Evolutionary conservation across 2,797 vertebrate species (phyloP).

Genomic region (Rhabdophis nuchalis): DNA sequence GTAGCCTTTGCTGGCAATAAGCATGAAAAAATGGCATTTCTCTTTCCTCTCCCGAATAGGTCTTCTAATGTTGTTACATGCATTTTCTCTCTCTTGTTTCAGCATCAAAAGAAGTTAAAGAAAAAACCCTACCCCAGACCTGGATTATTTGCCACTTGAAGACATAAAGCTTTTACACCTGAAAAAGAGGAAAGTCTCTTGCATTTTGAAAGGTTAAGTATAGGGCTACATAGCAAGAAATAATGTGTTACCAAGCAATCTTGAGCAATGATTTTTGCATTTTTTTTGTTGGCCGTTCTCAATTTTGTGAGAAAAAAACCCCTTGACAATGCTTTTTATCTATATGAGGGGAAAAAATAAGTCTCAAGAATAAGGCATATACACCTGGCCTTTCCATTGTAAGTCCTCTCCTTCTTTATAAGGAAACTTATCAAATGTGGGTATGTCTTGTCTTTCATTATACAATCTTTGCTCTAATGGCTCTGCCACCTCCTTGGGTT

Average conservation of each 20-base stretch:
- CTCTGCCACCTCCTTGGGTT: not conserved
- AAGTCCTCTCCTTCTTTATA: not conserved
- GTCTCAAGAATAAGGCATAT: not conserved
- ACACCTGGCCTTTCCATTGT: not conserved
- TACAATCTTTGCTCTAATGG: not conserved
- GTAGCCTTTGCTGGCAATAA: not conserved
- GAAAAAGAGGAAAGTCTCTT: not conserved
- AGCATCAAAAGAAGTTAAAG: not conserved
- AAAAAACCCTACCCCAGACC: not conserved
- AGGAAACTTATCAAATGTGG: not conserved
- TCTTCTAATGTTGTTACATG: not conserved
- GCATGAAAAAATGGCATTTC: constrained; percentile 5
- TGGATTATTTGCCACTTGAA: not conserved
- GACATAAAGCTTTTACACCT: not conserved
- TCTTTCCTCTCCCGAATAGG: not conserved
- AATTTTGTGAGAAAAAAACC: not conserved
- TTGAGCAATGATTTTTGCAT: not conserved
- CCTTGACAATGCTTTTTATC: not conserved
- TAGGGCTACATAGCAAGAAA: not conserved
- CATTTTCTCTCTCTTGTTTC: constrained; percentile 10
- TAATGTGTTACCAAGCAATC: not conserved
- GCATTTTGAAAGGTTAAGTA: not conserved
- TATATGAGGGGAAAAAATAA: not conserved
- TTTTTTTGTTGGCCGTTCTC: not conserved
- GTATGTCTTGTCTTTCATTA: not conserved